Evolutionary conservation across 1,140 invertebrate genomes (phyloP).

Genomic region (Pollicipes pollicipes): DNA sequence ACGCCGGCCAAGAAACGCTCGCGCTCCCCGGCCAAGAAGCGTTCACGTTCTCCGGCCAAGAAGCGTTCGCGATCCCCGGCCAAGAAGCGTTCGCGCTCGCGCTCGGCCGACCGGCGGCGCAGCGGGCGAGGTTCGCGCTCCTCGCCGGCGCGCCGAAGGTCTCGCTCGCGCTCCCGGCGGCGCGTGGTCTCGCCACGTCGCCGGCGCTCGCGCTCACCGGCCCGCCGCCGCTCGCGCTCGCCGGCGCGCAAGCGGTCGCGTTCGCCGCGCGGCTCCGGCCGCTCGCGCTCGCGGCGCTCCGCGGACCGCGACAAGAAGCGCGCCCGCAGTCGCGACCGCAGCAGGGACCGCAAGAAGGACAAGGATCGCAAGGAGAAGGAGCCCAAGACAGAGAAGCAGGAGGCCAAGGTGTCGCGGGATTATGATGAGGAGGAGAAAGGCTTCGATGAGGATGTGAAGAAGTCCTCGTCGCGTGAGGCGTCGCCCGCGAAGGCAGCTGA

Average conservation of each 20-base stretch:
- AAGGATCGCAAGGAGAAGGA: slow-evolving; percentile 9
- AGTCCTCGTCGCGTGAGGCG: neutral
- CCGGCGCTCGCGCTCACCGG: slow-evolving; percentile 9
- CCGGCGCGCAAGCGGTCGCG: slow-evolving; percentile 6
- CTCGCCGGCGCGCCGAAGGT: slow-evolving; percentile 11
- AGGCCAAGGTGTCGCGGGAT: slow-evolving; percentile 29
- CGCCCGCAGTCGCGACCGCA: neutral
- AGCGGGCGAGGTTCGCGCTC: slow-evolving; percentile 25
- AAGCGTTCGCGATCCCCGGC: slow-evolving; percentile 26
- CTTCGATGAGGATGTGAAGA: slow-evolving; percentile 20
- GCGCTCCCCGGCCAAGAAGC: slow-evolving; percentile 6
- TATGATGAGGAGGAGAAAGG: slow-evolving; percentile 36
- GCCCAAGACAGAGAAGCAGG: slow-evolving; percentile 17
- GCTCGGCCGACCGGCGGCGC: slow-evolving; percentile 6
- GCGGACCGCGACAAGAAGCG: neutral
- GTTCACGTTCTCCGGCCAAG: slow-evolving; percentile 16
- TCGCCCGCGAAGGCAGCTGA: slow-evolving; percentile 6
- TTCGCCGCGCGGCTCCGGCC: neutral
- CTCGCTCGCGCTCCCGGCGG: slow-evolving; percentile 19
- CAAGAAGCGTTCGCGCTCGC: slow-evolving; percentile 22
- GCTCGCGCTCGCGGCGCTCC: slow-evolving; percentile 3
- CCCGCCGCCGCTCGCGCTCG: slow-evolving; percentile 10
- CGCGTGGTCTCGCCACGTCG: neutral
- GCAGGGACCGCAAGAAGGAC: neutral
- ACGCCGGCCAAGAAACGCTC: too few relatives aligned